Base-by-base conservation (phyloP, 2,113 vertebrate species). In the Cercocebus atys region DNA sequence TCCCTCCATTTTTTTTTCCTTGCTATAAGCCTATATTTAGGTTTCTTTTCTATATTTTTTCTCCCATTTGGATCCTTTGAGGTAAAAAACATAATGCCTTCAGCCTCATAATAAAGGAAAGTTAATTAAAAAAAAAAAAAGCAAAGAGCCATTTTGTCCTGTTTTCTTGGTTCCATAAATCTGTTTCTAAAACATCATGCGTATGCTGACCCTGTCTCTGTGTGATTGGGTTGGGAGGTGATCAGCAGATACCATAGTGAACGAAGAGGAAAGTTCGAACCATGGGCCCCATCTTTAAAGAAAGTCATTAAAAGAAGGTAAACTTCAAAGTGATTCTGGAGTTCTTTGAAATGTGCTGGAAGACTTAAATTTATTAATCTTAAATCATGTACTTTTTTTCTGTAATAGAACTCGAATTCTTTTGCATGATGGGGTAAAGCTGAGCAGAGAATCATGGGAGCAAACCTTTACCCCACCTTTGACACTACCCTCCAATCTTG, bases 301-400 rank as follows among this genome's bases (percentile, higher is more conserved):
- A 94, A 97, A 97, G 97, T 95, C 97, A 72, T 97, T 97, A 27
- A 98, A 96, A 97, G 92, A 89, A 98, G 94, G 93, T 97, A 94
- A 97, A 97, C 96, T 96, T 97, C 90, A 96, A 95, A 97, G 95
- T 95, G 92, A 95, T 96, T 93, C 92, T 0, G 0, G 80, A 97
- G 97, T 98, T 98, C 96, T 98, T 98, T 98, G 90, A 98, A 98
- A 98, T 98, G 95, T 98, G 97, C 97, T 96, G 61, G 95, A 96
- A 97, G 97, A 97, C 87, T 98, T 98, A 98, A 98, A 98, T 97
- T 94, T 97, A 96, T 96, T 98, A 89, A 98, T 98, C 97, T 98
- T 98, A 98, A 98, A 95, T 97, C 96, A 94, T 95, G 91, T 98
- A 94, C 96, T 64, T 95, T 80, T 75, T 82, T 40, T 45, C 85